Conservation (phyloP, 2,888 invertebrate genomes). For the Polymixis lichenea region DNA sequence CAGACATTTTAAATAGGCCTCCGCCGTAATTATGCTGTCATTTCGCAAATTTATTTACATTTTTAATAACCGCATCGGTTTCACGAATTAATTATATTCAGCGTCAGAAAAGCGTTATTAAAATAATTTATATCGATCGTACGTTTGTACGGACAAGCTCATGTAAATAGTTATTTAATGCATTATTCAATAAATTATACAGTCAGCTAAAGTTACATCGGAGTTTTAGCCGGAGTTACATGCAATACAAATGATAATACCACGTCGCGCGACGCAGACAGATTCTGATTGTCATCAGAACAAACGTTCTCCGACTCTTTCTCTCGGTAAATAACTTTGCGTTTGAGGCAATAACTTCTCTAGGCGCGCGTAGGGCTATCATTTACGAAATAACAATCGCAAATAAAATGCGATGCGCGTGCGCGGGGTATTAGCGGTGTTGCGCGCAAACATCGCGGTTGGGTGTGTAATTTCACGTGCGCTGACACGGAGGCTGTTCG, state of each 20-base stretch:
- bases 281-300: constrained; percentile 87
- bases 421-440: constrained; percentile 80
- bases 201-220: constrained; percentile 74
- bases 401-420: constrained; percentile 81
- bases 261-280: constrained; percentile 81
- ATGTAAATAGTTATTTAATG: constrained; percentile 70
- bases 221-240: constrained; percentile 75
- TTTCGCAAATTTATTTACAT: constrained; percentile 81
- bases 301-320: constrained; percentile 80
- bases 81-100: constrained; percentile 75
- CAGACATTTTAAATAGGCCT: constrained; percentile 76
- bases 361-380: constrained; percentile 83
- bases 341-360: constrained; percentile 82
- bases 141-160: constrained; percentile 54
- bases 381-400: constrained; percentile 87
- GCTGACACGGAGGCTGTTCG: constrained; percentile 83
- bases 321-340: constrained; percentile 80
- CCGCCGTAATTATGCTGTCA: constrained; percentile 82
- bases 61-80: constrained; percentile 81
- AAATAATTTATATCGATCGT: constrained; percentile 67
- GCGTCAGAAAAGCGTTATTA: constrained; percentile 68
- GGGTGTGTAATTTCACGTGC: constrained; percentile 87
- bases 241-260: constrained; percentile 83
- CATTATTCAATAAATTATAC: constrained; percentile 76
- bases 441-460: constrained; percentile 82